Percentiles rank a stretch among this genome's conserved stretches.
These are phyloP conservation scores for Spodoptera exigua DNA, from an alignment of 2,888 invertebrate genomes.

Conservation along the genomic window DNA sequence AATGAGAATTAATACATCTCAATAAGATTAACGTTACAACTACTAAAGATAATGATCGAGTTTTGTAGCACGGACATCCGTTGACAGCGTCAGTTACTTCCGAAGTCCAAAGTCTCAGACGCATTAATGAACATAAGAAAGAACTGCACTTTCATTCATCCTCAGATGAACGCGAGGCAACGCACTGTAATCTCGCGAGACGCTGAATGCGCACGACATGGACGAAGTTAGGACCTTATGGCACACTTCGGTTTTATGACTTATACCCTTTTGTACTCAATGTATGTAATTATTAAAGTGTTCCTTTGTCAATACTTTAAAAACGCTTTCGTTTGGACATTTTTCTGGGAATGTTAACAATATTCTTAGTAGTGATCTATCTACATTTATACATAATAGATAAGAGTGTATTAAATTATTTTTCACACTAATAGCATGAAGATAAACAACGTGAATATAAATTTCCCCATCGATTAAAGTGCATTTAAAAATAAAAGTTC, in stretches of 20 bases:
- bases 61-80: conserved; percentile 58
- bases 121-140: conserved; percentile 55
- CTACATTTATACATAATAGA: no score
- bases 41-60: conserved; percentile 27
- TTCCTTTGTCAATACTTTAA: no score
- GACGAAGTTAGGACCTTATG: conserved; percentile 59
- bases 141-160: conserved; percentile 79
- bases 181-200: conserved; percentile 83
- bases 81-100: conserved; percentile 46
- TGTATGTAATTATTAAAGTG: conserved; percentile 2
- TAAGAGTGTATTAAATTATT: no score
- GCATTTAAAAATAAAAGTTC: no score
- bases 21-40: conserved; percentile 13
- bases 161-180: conserved; percentile 75
- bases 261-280: conserved; percentile 19
- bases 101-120: conserved; percentile 56
- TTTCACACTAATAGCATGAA: no score
- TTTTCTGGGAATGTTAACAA: no score
- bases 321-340: no score
- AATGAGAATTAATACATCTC: conserved; percentile 11
- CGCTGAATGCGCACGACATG: conserved; percentile 73
- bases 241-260: conserved; percentile 37
- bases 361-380: no score
- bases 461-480: no score
- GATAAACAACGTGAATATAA: no score